Conservation (phyloP, 2,888 invertebrate species). For the Drosophila quinaria region DNA sequence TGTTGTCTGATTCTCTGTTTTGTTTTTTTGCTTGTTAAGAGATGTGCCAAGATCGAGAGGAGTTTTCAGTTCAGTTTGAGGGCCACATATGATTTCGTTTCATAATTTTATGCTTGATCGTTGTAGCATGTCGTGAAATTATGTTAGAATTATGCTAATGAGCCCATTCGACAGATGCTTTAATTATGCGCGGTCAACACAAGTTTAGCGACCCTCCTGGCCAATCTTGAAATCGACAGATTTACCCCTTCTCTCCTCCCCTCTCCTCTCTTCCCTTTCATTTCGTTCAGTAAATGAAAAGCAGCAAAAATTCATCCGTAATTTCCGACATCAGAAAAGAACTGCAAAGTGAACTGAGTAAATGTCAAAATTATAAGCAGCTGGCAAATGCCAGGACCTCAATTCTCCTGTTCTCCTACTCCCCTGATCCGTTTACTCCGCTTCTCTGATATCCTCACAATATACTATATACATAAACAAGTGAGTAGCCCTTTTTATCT, state of each 20-base stretch:
- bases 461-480: slow-evolving; percentile 14
- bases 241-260: too few species aligned
- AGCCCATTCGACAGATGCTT: slow-evolving; percentile 51
- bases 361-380: slow-evolving; percentile 62
- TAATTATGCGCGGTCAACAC: slow-evolving; percentile 60
- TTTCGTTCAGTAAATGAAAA: slow-evolving; percentile 6
- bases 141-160: slow-evolving; percentile 79
- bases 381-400: slow-evolving; percentile 35
- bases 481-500: slow-evolving; percentile 48
- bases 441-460: neutral
- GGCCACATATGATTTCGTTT: slow-evolving; percentile 55
- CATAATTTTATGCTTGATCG: slow-evolving; percentile 51
- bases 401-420: too few species aligned
- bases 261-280: neutral
- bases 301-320: slow-evolving; percentile 18
- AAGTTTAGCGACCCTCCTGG: slow-evolving; percentile 35
- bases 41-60: slow-evolving; percentile 30
- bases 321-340: slow-evolving; percentile 20
- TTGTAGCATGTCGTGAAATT: slow-evolving; percentile 61
- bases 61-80: slow-evolving; percentile 6
- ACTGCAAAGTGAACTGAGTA: slow-evolving; percentile 60
- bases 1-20: slow-evolving; percentile 12
- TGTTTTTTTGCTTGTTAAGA: slow-evolving; percentile 47
- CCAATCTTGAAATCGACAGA: neutral
- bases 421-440: neutral